Percentiles rank a stretch among this genome's conserved stretches.
Conservation (phyloP, 2,888 invertebrate genomes). For the Archips crataeganus region DNA sequence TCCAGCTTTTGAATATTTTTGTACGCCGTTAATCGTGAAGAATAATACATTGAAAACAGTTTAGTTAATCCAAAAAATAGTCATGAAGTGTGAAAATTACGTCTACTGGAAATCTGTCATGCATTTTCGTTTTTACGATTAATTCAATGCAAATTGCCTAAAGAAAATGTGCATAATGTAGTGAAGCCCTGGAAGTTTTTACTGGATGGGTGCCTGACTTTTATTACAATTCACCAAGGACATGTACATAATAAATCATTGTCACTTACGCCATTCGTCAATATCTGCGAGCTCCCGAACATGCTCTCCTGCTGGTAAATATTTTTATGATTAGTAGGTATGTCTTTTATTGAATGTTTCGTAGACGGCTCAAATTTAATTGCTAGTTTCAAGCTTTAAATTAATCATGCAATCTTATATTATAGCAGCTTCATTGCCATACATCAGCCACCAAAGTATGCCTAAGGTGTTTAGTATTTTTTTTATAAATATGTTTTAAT, state of each 20-base stretch:
- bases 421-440: background rate
- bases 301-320: conserved; percentile 77
- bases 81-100: conserved; percentile 19
- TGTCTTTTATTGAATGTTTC: conserved; percentile 17
- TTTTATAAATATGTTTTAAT: no score
- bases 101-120: conserved; percentile 30
- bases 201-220: conserved; percentile 71
- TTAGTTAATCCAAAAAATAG: conserved; percentile 9
- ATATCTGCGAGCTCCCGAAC: conserved; percentile 73
- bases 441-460: background rate
- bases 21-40: background rate
- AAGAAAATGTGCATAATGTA: conserved; percentile 58
- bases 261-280: conserved; percentile 75
- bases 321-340: conserved; percentile 44
- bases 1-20: conserved; percentile 26
- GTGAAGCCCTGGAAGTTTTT: conserved; percentile 57
- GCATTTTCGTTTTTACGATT: conserved; percentile 52
- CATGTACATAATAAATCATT: conserved; percentile 82
- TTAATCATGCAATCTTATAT: background rate
- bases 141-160: conserved; percentile 45
- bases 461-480: no score
- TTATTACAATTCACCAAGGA: conserved; percentile 76
- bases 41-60: conserved; percentile 2
- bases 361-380: conserved; percentile 13
- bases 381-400: background rate